phyloP scores from a whole-genome alignment of 1,140 invertebrate species.

The Sinonovacula constricta region DNA sequence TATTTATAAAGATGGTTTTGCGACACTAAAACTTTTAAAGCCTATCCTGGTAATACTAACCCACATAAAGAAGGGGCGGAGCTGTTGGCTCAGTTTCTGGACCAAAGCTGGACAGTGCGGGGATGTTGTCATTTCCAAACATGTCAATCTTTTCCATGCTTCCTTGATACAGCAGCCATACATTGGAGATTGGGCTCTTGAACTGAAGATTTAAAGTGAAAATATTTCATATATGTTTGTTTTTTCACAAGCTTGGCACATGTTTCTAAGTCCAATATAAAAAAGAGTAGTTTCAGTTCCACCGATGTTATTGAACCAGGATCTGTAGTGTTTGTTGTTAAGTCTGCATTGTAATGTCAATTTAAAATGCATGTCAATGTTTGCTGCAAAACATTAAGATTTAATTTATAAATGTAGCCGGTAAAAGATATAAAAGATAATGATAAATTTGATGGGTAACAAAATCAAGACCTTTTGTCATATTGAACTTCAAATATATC shows the following conservation, averaged over 20 bases:
- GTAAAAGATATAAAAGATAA: no score
- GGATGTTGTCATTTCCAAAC: conserved; percentile 82
- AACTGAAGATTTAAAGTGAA: conserved; percentile 82
- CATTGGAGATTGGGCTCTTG: conserved; percentile 89
- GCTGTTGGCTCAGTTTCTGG: conserved; percentile 51
- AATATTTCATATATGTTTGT: background rate
- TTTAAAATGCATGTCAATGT: background rate
- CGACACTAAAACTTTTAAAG: no score
- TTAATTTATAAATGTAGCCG: no score
- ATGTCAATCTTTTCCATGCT: conserved; percentile 86
- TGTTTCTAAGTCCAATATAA: background rate
- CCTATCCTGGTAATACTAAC: no score
- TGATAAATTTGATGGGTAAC: no score
- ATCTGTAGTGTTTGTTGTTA: background rate
- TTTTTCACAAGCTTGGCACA: background rate
- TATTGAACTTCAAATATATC: no score
- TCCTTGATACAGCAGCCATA: conserved; percentile 86
- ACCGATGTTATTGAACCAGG: background rate
- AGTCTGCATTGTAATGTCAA: background rate
- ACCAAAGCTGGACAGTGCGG: conserved; percentile 66
- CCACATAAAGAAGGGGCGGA: conserved; percentile 88
- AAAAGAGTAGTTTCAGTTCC: background rate
- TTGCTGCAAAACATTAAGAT: background rate
- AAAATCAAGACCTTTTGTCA: no score
- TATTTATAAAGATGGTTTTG: no score